Evolutionary conservation across 1,140 invertebrate genomes (phyloP).

Genomic region (Brachionus calyciflorus): DNA sequence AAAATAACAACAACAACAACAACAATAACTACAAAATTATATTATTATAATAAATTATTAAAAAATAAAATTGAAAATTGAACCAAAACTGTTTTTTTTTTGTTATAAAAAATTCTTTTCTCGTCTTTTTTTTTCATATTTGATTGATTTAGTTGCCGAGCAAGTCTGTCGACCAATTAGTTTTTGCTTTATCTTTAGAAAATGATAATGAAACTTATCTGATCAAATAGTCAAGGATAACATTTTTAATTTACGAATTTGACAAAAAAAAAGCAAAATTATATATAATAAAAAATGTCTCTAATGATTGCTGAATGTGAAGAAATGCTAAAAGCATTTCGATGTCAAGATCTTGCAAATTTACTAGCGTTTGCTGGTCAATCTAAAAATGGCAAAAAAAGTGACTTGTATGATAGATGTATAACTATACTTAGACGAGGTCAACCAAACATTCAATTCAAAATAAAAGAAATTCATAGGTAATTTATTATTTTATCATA

Average conservation of each 20-base stretch:
- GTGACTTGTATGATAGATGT: constrained; percentile 26
- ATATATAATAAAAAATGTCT: background rate
- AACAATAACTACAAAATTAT: background rate
- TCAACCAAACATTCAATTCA: constrained; percentile 32
- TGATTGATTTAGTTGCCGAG: constrained; percentile 18
- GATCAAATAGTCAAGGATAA: no score
- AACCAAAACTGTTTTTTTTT: no score
- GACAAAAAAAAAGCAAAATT: no score
- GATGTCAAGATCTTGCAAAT: constrained; percentile 32
- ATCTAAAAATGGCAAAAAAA: constrained; percentile 41
- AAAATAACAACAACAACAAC: no score
- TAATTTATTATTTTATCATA: background rate
- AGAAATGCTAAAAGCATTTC: constrained; percentile 31
- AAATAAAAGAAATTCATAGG: constrained; percentile 41
- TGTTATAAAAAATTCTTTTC: no score
- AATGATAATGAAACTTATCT: no score
- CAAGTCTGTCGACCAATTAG: constrained; percentile 19
- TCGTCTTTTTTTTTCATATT: no score
- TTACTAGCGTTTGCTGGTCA: constrained; percentile 32
- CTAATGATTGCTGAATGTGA: constrained; percentile 2
- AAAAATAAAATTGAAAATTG: background rate
- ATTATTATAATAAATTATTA: constrained; percentile 43
- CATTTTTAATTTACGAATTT: no score
- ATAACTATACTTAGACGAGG: constrained; percentile 28
- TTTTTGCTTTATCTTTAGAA: no score